Conservation (phyloP, 64 coral and sea anemone species). For the Actinia equina region DNA sequence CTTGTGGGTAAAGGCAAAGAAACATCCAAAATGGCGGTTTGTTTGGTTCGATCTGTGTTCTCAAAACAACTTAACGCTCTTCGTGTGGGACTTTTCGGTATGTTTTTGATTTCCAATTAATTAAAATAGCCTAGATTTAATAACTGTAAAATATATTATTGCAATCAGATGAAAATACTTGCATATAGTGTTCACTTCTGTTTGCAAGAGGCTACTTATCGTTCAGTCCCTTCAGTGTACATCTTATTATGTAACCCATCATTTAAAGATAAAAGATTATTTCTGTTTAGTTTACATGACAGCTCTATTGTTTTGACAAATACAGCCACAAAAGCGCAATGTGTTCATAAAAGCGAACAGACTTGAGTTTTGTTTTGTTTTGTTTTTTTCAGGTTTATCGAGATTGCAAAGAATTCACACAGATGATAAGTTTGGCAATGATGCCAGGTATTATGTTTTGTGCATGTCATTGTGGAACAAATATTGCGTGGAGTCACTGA, state of each 20-base stretch:
- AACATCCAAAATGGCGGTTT: slow-evolving; percentile 37
- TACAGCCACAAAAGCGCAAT: too few relatives aligned
- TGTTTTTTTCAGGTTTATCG: background rate
- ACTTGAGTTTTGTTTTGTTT: too few relatives aligned
- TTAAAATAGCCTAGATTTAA: background rate
- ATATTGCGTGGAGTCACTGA: too few relatives aligned
- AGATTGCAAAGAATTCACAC: background rate
- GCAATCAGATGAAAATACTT: background rate
- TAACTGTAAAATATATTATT: slow-evolving; percentile 8
- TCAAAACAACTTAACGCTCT: slow-evolving; percentile 29
- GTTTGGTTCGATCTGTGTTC: slow-evolving; percentile 16
- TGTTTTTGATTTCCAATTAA: slow-evolving; percentile 3
- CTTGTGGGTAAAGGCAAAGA: background rate
- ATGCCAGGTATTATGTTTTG: background rate
- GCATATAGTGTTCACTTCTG: background rate
- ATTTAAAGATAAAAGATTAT: too few relatives aligned
- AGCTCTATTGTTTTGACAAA: too few relatives aligned
- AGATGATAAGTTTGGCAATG: background rate
- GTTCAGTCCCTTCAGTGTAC: too few relatives aligned
- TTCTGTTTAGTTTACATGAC: too few relatives aligned
- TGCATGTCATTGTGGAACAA: background rate
- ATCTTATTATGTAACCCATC: too few relatives aligned
- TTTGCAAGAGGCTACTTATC: background rate
- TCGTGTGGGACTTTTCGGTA: slow-evolving; percentile 46
- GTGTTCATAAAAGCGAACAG: too few relatives aligned